Conservation (phyloP, 2,113 vertebrate genomes). For the Todiramphus saurophagus region DNA sequence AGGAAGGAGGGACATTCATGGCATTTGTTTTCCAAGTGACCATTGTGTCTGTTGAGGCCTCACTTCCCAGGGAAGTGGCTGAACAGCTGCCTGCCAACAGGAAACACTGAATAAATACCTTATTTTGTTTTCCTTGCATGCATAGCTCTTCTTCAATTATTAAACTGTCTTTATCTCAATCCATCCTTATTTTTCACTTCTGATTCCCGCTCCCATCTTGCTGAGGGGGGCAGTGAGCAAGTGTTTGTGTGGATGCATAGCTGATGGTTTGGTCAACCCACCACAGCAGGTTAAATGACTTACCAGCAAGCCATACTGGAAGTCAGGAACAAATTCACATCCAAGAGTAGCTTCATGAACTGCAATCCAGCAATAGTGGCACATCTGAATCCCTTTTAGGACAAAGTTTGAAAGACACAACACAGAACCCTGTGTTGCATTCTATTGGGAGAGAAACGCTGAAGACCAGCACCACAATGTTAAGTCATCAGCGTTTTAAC, state of each 20-base stretch:
- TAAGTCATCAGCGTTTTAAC: background rate
- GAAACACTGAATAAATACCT: background rate
- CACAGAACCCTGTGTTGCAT: background rate
- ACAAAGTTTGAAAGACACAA: background rate
- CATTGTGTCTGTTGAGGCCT: background rate
- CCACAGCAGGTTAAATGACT: background rate
- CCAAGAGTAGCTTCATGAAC: background rate
- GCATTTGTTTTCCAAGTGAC: background rate
- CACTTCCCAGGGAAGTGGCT: background rate
- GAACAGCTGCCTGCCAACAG: background rate
- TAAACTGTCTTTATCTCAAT: background rate
- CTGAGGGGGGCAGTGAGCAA: background rate
- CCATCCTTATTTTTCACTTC: background rate
- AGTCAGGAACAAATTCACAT: background rate
- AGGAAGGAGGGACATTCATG: background rate
- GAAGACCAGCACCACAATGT: background rate
- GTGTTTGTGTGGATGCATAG: rapidly evolving
- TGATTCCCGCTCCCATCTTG: background rate
- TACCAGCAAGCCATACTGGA: background rate
- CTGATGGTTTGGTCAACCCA: background rate
- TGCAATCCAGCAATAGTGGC: background rate
- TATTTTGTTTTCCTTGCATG: background rate
- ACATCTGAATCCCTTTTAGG: background rate
- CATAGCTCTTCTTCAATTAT: background rate
- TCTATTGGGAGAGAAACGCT: background rate